Base-by-base conservation (phyloP, 2,797 vertebrate species). In the Coluber constrictor region DNA sequence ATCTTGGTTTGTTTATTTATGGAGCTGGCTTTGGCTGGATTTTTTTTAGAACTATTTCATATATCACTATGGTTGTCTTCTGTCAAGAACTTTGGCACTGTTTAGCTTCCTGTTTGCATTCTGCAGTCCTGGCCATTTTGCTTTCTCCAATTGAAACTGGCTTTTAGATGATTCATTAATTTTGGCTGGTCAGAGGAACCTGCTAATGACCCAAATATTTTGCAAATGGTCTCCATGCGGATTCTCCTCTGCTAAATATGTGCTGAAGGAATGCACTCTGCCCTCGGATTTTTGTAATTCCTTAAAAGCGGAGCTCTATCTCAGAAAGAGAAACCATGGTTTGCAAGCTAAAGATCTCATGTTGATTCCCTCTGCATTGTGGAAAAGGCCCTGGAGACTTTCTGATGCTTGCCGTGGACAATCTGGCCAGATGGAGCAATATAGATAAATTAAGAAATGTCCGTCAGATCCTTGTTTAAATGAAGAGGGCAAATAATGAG, bases 1-100 rank as follows among this genome's bases (percentile, higher is more conserved):
- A 94, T 86, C 95, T 74, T 32, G 87, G 91, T 37, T 95, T 92
- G 90, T 47, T 95, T 92, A 79, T 94, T 96, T 90, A 86, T 94
- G 93, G 94, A 86, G 93, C 87, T 27, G 51, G 0, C 54, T 93
- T 79, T 29, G 93, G 91, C 90, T 94, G 90, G 66, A 0, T 3
- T 92, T 32, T 94, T 47, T 5, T 25, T 23, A 23, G 29, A 74
- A 74, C n/a, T 60, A 1, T 87, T 95, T 88, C 92, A 92, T 90
- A 51, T 90, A 23, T 0, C 1, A 94, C 93, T n/a, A 79, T 61
- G 70, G 87, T 91, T 94, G 88, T 54, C 90, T 96, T 93, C 92
- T 93, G 94, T 88, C 95, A 32, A 86, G 37, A 16, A 18, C 10
- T 4, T 6, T 94, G 96, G 91, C 94, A 86, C 57, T 18, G 0